Percentiles rank a stretch among this genome's conserved stretches.
Conservation (phyloP, 1,140 invertebrate genomes). For the Drosophila mojavensis region DNA sequence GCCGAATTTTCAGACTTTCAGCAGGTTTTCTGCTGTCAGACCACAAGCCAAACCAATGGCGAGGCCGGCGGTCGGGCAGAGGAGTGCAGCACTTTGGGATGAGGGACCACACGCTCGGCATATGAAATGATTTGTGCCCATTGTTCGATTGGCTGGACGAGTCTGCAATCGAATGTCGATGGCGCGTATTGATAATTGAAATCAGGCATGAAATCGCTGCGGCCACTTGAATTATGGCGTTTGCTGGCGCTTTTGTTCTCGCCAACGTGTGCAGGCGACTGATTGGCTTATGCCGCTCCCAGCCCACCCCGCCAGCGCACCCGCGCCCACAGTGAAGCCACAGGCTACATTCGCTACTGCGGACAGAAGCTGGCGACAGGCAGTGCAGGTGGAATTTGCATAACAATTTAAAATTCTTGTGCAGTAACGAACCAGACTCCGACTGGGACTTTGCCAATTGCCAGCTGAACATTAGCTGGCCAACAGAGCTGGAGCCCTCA, state of each 20-base stretch:
- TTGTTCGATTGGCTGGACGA: constrained; percentile 67
- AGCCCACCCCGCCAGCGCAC: background rate
- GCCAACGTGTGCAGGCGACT: constrained; percentile 44
- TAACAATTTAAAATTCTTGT: constrained; percentile 78
- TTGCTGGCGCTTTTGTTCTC: constrained; percentile 79
- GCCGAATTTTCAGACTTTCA: constrained; percentile 16
- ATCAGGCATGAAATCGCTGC: constrained; percentile 79
- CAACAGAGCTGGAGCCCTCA: background rate
- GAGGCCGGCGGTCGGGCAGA: background rate
- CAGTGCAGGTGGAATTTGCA: constrained; percentile 61
- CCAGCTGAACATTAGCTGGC: constrained; percentile 14
- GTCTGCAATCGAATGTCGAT: constrained; percentile 55
- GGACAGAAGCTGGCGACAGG: background rate
- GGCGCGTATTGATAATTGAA: constrained; percentile 79
- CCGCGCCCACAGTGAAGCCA: constrained; percentile 34
- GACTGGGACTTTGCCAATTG: constrained; percentile 18
- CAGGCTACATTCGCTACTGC: background rate
- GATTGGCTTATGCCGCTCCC: constrained; percentile 6
- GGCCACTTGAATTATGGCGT: constrained; percentile 80
- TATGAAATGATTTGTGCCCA: constrained; percentile 81
- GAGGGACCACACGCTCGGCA: constrained; percentile 73
- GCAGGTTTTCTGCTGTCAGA: constrained; percentile 11
- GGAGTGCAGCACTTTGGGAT: background rate
- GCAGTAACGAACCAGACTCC: constrained; percentile 51
- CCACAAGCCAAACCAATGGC: constrained; percentile 11